Conservation (phyloP, 2,888 invertebrate species). For the Serrognathus titanus region DNA sequence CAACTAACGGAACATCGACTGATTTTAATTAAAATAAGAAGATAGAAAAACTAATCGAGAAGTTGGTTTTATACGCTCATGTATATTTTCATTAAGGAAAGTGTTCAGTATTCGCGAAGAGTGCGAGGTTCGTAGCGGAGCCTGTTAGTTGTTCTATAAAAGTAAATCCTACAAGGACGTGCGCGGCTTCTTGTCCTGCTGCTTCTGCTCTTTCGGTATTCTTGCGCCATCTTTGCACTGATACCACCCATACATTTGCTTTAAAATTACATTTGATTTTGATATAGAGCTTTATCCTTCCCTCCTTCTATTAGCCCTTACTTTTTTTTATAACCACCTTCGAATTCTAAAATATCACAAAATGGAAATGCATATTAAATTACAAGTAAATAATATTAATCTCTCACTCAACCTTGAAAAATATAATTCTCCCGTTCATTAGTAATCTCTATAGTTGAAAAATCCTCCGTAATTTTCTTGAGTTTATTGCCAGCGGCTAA, state of each 20-base stretch:
- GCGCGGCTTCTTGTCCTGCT: slow-evolving; percentile 39
- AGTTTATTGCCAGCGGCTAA: no score
- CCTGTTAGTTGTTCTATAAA: slow-evolving; percentile 49
- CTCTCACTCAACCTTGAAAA: no score
- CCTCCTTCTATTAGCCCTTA: no score
- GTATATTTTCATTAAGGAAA: slow-evolving; percentile 47
- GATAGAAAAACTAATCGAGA: not conserved
- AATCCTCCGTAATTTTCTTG: no score
- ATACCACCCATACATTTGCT: slow-evolving; percentile 37
- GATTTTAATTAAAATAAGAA: not conserved
- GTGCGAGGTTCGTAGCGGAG: slow-evolving; percentile 40
- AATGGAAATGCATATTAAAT: no score
- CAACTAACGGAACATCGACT: not conserved
- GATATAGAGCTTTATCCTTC: slow-evolving; percentile 18
- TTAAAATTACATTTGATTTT: slow-evolving; percentile 40
- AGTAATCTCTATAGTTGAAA: no score
- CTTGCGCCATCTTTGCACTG: slow-evolving; percentile 29
- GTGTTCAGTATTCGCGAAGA: slow-evolving; percentile 43
- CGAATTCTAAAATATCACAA: no score
- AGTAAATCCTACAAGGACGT: slow-evolving; percentile 46
- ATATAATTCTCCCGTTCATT: no score
- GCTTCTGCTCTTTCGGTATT: slow-evolving; percentile 26
- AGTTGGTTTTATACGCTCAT: slow-evolving; percentile 40
- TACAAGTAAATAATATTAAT: no score
- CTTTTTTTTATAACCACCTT: no score